Percentiles rank a stretch among this genome's conserved stretches.
phyloP scores from a whole-genome alignment of 2,888 invertebrate species.

The Melieria picta region DNA sequence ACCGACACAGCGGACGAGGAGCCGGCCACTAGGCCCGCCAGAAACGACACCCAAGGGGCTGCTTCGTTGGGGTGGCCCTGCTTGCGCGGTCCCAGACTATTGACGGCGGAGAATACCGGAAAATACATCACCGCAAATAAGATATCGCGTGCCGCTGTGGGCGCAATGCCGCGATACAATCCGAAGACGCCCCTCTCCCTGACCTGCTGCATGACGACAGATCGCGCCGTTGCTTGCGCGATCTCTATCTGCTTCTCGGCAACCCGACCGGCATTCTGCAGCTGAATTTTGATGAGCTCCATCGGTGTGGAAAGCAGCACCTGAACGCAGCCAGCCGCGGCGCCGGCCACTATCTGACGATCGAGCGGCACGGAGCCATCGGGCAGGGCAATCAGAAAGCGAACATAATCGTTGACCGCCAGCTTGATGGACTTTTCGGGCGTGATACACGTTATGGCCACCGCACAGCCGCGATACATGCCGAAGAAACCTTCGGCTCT shows the following conservation, averaged over 20 bases:
- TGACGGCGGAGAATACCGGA: slow-evolving; percentile 93
- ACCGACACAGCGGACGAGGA: slow-evolving; percentile 87
- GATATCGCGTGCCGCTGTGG: slow-evolving; percentile 92
- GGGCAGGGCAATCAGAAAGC: slow-evolving; percentile 80
- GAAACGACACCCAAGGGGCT: slow-evolving; percentile 92
- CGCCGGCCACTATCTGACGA: slow-evolving; percentile 95
- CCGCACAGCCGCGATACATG: slow-evolving; percentile 97
- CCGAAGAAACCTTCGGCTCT: slow-evolving; percentile 95
- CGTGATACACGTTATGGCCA: slow-evolving; percentile 89
- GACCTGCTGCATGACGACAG: slow-evolving; percentile 79
- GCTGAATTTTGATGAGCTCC: slow-evolving; percentile 98
- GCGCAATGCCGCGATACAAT: slow-evolving; percentile 91
- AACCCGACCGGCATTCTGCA: slow-evolving; percentile 96
- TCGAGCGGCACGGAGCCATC: slow-evolving; percentile 78
- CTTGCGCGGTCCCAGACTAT: slow-evolving; percentile 82
- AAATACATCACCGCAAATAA: slow-evolving; percentile 97
- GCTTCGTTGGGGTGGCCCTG: slow-evolving; percentile 72
- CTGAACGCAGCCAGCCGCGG: slow-evolving; percentile 93
- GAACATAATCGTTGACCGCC: slow-evolving; percentile 96
- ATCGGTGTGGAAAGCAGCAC: slow-evolving; percentile 97
- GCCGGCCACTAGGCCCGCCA: slow-evolving; percentile 90
- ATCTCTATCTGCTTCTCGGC: slow-evolving; percentile 74
- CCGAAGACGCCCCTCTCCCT: slow-evolving; percentile 88
- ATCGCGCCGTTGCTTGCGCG: slow-evolving; percentile 79
- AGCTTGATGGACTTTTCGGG: slow-evolving; percentile 99